Evolutionary conservation across 2,888 invertebrate species (phyloP).

Genomic region (Girardia tigrina): DNA sequence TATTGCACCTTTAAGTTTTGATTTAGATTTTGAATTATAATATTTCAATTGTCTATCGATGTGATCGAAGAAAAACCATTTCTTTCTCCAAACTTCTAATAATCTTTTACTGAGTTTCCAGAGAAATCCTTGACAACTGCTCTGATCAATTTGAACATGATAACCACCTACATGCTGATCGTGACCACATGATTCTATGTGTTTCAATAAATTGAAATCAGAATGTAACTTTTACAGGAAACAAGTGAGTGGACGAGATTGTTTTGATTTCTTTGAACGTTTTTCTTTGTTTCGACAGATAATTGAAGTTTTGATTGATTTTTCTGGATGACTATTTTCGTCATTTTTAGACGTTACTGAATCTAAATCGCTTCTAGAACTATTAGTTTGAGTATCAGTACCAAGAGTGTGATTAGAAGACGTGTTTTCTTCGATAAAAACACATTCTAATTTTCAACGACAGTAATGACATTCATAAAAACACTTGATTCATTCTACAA

Average conservation of each 20-base stretch:
- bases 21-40: slow-evolving; percentile 2
- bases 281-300: slow-evolving; percentile 4
- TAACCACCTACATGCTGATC: not conserved
- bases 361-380: slow-evolving; percentile 2
- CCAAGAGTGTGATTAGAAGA: slow-evolving; percentile 1
- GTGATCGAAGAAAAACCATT: not conserved
- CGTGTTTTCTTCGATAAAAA: not conserved
- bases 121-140: not conserved
- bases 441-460: too few relatives aligned
- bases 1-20: slow-evolving; percentile 14
- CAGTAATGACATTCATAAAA: too few relatives aligned
- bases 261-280: not conserved
- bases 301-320: not conserved
- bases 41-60: not conserved
- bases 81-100: slow-evolving; percentile 1
- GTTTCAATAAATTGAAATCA: not conserved
- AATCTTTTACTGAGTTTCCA: slow-evolving; percentile 13
- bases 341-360: not conserved
- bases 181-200: not conserved
- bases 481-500: too few relatives aligned
- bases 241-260: not conserved
- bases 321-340: not conserved
- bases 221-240: slow-evolving; percentile 39
- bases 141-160: not conserved
- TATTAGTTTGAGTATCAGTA: not conserved